Base-by-base conservation (phyloP, 2,888 invertebrate species). In the Ryuthela nishihirai region DNA sequence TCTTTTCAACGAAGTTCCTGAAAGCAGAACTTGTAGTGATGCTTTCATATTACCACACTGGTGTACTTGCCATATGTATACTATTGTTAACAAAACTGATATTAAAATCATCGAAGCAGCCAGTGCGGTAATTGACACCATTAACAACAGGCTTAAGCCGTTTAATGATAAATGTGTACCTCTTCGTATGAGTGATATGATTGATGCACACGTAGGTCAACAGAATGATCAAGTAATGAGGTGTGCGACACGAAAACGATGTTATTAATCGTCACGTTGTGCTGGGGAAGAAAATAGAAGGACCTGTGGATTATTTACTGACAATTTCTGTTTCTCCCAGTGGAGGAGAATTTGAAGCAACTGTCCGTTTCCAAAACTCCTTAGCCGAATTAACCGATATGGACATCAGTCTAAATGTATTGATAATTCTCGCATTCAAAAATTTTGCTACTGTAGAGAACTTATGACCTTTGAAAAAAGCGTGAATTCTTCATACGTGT, bases 291-390 rank as follows among this genome's bases (percentile, higher is more conserved):
- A 43, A 47, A 35, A 42, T 49, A 5, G 41, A 39, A 2, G 42
- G 42, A 12, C 35, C 54, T 2, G 35, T 21, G 1, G 62, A 87
- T 70, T 83, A 82, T 63, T 80, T 83, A 66, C 72, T 87, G 35
- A 82, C 82, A 6, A 69, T 84, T 64, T 75, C 79, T 55, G 83
- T 85, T 0, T 64, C 70, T 29, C 89, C 89, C 0, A 84, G 88
- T 1, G 77, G 76, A 38, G 88, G 81, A 0, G 73, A 84, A 39
- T 91, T 92, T 71, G 92, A 93, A 73, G 86, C 84, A 1, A 88
- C 90, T 0, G 77, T 91, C 6, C 75, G 82, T n/a, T 36, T 36
- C 18, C 24, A 41, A 17, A 46, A 62, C 26, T 20, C 69, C 65
- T 21, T 38, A 0, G 75, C 44, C 67, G 76, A 35, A 69, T 73